Evolutionary conservation across 37 sponge, comb jelly and placozoan species (phyloP).

Genomic region (Aphrocallistes beatrix): DNA sequence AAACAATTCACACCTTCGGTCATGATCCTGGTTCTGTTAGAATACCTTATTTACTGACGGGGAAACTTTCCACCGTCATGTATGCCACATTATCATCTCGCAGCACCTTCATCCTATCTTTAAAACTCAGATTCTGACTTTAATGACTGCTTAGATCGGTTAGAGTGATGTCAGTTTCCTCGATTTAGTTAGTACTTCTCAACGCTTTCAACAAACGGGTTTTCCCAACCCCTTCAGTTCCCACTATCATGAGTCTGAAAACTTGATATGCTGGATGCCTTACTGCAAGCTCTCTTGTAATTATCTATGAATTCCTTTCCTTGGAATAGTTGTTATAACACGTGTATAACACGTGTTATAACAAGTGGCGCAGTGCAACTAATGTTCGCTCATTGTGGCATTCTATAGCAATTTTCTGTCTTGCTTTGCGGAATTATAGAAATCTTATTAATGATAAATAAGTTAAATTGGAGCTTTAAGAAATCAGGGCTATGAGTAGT

Average conservation of each 20-base stretch:
- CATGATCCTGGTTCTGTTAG: neutral
- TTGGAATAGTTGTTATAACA: too few species aligned
- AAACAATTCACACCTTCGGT: too few species aligned
- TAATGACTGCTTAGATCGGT: neutral
- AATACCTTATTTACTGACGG: neutral
- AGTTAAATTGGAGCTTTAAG: too few species aligned
- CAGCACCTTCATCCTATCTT: neutral
- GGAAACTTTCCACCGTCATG: neutral
- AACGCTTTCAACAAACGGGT: constrained; percentile 4
- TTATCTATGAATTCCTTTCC: neutral
- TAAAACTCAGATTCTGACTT: constrained; percentile 6
- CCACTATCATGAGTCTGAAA: neutral
- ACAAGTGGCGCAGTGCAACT: too few species aligned
- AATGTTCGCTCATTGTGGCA: too few species aligned
- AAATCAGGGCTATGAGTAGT: too few species aligned
- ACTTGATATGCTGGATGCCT: neutral
- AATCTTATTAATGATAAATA: too few species aligned
- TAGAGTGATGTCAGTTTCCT: constrained; percentile 7
- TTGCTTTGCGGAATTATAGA: too few species aligned
- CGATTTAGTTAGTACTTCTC: neutral
- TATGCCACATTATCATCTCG: neutral
- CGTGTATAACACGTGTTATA: too few species aligned
- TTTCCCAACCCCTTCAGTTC: neutral
- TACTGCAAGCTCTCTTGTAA: neutral
- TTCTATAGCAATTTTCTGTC: too few species aligned